Conservation (phyloP, 2,888 invertebrate genomes). For the Plutella xylostella region DNA sequence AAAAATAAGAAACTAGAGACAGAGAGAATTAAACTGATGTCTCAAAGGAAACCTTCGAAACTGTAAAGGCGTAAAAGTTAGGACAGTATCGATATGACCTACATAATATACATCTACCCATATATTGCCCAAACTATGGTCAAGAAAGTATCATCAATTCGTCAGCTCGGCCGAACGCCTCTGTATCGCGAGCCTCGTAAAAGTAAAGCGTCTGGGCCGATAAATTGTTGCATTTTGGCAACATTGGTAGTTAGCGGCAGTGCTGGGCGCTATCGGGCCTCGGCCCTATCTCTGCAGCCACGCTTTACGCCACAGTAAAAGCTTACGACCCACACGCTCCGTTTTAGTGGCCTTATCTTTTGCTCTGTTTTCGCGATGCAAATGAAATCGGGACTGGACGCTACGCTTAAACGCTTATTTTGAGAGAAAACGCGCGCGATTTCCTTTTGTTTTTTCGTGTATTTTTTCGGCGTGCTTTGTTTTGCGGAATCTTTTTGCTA, state of each 20-base stretch:
- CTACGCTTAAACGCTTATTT: constrained; percentile 5
- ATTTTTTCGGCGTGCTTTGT: neutral
- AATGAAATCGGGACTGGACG: constrained; percentile 10
- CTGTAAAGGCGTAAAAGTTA: too few species aligned
- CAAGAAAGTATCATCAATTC: too few species aligned
- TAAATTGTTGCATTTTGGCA: constrained; percentile 8
- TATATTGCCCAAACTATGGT: too few species aligned
- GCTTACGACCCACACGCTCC: constrained; percentile 19
- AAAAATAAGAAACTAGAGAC: too few species aligned
- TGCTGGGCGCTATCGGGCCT: neutral
- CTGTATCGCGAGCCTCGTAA: neutral
- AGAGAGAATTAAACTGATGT: too few species aligned
- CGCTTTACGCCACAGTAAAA: constrained; percentile 23
- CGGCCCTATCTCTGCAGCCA: constrained; percentile 22
- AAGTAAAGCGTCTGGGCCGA: neutral
- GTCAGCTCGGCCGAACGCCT: too few species aligned
- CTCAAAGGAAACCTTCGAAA: too few species aligned
- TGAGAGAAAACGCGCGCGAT: neutral
- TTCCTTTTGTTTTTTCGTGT: neutral
- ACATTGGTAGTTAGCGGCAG: constrained; percentile 5
- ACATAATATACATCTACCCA: too few species aligned
- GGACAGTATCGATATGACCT: too few species aligned
- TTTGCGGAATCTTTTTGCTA: neutral
- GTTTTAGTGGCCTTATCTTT: constrained; percentile 21
- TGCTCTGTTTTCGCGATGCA: constrained; percentile 14